Evolutionary conservation across 2,888 invertebrate genomes (phyloP).

Genomic region (Aporophyla nigra): DNA sequence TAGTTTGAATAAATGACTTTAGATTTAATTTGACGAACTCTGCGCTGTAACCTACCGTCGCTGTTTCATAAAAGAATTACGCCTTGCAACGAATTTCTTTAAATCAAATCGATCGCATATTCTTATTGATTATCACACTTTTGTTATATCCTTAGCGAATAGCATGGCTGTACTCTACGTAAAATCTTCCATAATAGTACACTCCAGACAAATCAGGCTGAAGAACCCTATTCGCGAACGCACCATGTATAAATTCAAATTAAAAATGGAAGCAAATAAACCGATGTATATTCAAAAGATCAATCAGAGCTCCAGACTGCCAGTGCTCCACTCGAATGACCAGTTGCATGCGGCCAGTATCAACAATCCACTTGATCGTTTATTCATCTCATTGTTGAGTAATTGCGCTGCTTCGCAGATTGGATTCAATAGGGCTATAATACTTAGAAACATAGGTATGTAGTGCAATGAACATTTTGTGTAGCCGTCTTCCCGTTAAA

Average conservation of each 20-base stretch:
- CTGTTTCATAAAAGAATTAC: too few relatives aligned
- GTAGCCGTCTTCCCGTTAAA: background rate
- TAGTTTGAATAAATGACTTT: too few relatives aligned
- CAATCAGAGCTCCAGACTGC: conserved; percentile 2
- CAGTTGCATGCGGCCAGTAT: conserved; percentile 19
- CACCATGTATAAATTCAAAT: conserved; percentile 15
- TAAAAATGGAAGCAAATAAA: conserved; percentile 19
- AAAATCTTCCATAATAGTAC: background rate
- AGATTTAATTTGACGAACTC: too few relatives aligned
- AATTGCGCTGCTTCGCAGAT: conserved; percentile 10
- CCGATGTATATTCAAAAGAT: conserved; percentile 10
- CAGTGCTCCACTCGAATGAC: conserved; percentile 18
- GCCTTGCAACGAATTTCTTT: too few relatives aligned
- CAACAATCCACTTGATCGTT: conserved; percentile 30
- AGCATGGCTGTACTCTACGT: background rate
- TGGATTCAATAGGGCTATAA: conserved; percentile 4
- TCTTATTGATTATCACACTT: too few relatives aligned
- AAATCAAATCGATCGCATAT: too few relatives aligned
- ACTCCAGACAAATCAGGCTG: background rate
- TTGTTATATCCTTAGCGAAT: too few relatives aligned
- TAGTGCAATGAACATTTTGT: background rate
- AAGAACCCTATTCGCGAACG: background rate
- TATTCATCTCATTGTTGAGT: conserved; percentile 41
- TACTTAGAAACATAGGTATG: background rate
- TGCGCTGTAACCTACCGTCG: too few relatives aligned